Evolutionary conservation across 2,888 invertebrate species (phyloP).

Genomic region (Anagyrus pseudococci): DNA sequence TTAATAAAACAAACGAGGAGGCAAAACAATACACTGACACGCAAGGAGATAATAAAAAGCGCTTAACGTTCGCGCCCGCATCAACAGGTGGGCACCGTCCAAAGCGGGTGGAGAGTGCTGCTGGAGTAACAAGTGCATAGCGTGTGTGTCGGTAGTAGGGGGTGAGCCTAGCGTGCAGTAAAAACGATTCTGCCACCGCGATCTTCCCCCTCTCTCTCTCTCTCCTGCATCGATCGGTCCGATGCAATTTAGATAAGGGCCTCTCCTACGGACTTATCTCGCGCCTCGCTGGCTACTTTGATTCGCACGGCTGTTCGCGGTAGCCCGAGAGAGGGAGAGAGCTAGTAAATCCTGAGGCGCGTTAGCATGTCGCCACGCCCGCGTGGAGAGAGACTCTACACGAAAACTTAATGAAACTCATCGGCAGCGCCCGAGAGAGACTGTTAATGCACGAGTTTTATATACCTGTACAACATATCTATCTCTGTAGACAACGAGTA

Average conservation of each 20-base stretch:
- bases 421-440: neutral
- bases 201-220: neutral
- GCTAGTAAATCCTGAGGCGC: too few species aligned
- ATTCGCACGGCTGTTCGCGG: neutral
- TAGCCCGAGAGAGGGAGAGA: too few species aligned
- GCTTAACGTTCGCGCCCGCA: slow-evolving; percentile 34
- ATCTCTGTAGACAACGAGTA: too few species aligned
- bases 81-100: slow-evolving; percentile 37
- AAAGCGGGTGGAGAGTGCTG: neutral
- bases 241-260: slow-evolving; percentile 60
- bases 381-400: slow-evolving; percentile 18
- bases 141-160: too few species aligned
- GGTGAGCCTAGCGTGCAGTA: too few species aligned
- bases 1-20: too few species aligned
- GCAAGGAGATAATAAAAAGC: neutral
- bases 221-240: slow-evolving; percentile 56
- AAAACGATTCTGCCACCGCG: too few species aligned
- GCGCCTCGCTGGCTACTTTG: slow-evolving; percentile 16
- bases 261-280: slow-evolving; percentile 50
- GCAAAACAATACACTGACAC: too few species aligned
- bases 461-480: neutral
- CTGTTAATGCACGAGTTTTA: neutral
- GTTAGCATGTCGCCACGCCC: slow-evolving; percentile 45
- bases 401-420: slow-evolving; percentile 41
- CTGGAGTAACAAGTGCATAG: neutral